Evolutionary conservation across 1,140 invertebrate species (phyloP).

Genomic region (Musca vetustissima): DNA sequence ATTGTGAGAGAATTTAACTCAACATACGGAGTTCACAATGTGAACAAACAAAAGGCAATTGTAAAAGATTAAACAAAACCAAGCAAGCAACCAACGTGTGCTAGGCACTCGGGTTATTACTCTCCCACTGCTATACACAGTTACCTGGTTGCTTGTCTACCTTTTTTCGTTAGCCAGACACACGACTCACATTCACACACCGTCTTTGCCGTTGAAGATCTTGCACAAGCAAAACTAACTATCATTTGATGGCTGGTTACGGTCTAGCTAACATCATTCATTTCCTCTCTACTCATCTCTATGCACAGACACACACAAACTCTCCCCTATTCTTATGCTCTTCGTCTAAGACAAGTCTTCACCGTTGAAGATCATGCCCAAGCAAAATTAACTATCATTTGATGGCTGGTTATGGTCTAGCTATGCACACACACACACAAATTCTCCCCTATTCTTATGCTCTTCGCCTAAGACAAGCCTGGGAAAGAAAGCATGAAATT

Average conservation of each 20-base stretch:
- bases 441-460: slow-evolving; percentile 11
- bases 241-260: slow-evolving; percentile 17
- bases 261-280: slow-evolving; percentile 17
- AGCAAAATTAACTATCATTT: neutral
- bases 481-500: slow-evolving; percentile 4
- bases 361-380: too few species aligned
- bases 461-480: neutral
- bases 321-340: slow-evolving; percentile 10
- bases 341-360: neutral
- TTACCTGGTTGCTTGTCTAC: too few species aligned
- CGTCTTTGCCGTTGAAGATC: too few species aligned
- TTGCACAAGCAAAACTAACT: neutral
- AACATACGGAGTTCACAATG: too few species aligned
- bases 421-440: neutral
- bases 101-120: too few species aligned
- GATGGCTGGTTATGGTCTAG: slow-evolving; percentile 13
- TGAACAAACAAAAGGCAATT: too few species aligned
- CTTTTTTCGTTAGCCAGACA: too few species aligned
- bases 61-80: too few species aligned
- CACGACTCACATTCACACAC: too few species aligned
- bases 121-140: too few species aligned
- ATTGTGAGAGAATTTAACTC: too few species aligned
- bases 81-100: too few species aligned
- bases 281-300: neutral
- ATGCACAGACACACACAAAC: slow-evolving; percentile 1